A percentile compares a stretch with the other conserved stretches of the same genome.
phyloP scores from a whole-genome alignment of 1,140 invertebrate species.

The Pentalonia nigronervosa region DNA sequence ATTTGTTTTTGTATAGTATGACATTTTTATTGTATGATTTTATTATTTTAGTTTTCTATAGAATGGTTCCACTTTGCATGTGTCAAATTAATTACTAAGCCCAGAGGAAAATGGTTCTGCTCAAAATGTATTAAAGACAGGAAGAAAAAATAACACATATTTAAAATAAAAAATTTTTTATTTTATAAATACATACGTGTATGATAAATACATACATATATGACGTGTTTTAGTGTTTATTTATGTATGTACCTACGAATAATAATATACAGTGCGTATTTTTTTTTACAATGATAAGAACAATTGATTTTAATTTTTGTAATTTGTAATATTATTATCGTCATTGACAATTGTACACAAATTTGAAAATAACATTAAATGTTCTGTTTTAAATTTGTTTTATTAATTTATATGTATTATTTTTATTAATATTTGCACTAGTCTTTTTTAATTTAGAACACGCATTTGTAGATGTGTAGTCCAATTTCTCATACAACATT shows the following conservation, averaged over 20 bases:
- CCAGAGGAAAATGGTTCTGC: conserved; percentile 99
- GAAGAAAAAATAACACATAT: conserved; percentile 62
- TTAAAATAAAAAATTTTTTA: background rate
- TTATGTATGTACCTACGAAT: background rate
- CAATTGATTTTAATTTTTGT: background rate
- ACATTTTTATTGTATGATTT: background rate
- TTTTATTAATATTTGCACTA: background rate
- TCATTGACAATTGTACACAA: background rate
- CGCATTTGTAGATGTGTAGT: background rate
- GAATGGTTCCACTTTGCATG: conserved; percentile 99
- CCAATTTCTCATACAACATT: conserved; percentile 75
- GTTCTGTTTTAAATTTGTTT: background rate
- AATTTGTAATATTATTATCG: background rate
- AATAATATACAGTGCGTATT: too few species aligned
- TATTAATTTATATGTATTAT: background rate
- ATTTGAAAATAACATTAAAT: background rate
- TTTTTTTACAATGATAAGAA: background rate
- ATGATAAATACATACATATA: too few species aligned
- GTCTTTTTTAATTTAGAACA: background rate
- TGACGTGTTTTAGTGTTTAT: too few species aligned
- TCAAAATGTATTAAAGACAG: conserved; percentile 92
- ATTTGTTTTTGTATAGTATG: background rate
- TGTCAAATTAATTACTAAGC: conserved; percentile 93
- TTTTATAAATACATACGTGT: background rate
- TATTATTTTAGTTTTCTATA: conserved; percentile 95